Evolutionary conservation across 2,797 vertebrate species (phyloP).

Genomic region (Malacoraja senta): DNA sequence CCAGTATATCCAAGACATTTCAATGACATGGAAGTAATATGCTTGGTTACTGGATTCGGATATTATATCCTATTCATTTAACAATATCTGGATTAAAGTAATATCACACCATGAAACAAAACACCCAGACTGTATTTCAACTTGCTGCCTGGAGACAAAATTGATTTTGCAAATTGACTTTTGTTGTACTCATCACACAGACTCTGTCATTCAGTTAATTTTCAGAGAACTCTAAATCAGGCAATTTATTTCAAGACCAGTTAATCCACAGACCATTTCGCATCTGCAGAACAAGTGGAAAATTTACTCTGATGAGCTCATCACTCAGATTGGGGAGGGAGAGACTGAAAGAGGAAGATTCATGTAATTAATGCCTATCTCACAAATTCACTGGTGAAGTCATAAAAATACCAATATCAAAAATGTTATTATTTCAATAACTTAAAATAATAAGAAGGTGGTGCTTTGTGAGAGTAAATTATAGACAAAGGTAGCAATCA

Average conservation of each 20-base stretch:
- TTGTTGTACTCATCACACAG: not conserved
- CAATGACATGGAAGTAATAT: not conserved
- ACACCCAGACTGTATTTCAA: not conserved
- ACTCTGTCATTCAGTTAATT: not conserved
- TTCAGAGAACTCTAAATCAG: not conserved
- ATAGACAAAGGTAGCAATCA: not conserved
- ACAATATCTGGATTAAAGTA: not conserved
- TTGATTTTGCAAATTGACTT: not conserved
- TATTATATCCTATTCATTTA: not conserved
- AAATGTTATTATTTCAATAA: not conserved
- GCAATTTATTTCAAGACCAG: not conserved
- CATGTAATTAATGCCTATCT: not conserved
- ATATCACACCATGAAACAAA: not conserved
- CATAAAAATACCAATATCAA: not conserved
- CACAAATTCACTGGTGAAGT: not conserved
- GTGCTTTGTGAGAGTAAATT: no score
- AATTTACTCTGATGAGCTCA: not conserved
- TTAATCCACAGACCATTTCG: not conserved
- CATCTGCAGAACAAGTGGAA: not conserved
- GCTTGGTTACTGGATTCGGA: not conserved
- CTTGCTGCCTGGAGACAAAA: not conserved
- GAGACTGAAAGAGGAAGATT: not conserved
- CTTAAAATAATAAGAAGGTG: not conserved
- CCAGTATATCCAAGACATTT: not conserved
- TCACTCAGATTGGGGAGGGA: not conserved